Evolutionary conservation across 1,140 invertebrate genomes (phyloP).

Genomic region (Drosophila virilis): DNA sequence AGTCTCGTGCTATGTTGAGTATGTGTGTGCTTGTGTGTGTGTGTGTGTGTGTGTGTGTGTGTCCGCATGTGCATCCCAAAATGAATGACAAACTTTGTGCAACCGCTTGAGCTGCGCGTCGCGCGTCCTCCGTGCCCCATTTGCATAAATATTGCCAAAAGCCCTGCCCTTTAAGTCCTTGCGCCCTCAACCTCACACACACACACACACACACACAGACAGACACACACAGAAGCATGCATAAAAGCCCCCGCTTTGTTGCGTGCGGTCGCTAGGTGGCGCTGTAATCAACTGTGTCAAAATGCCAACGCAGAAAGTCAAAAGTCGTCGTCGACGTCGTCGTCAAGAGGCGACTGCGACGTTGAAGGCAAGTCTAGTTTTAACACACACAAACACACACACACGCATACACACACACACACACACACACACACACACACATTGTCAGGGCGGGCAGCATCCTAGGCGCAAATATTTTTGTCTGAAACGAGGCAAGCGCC

Average conservation of each 20-base stretch:
- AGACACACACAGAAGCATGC: too few relatives aligned
- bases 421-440: conserved; percentile 23
- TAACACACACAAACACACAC: conserved; percentile 47
- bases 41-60: conserved; percentile 17
- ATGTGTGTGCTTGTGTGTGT: background rate
- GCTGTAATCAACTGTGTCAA: conserved; percentile 80
- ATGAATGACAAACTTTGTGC: conserved; percentile 68
- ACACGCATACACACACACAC: conserved; percentile 12
- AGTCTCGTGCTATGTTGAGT: conserved; percentile 22
- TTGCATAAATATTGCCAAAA: conserved; percentile 72
- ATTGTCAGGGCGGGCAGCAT: conserved; percentile 67
- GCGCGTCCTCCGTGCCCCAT: conserved; percentile 55
- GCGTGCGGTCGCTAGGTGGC: conserved; percentile 67
- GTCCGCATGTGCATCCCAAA: conserved; percentile 54
- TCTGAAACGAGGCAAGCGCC: conserved; percentile 60
- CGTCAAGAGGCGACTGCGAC: conserved; percentile 57
- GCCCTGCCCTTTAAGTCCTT: conserved; percentile 24
- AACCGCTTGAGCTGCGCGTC: conserved; percentile 34
- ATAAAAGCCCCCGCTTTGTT: conserved; percentile 6
- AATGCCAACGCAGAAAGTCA: conserved; percentile 76
- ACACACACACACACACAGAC: background rate
- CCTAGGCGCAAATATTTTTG: conserved; percentile 66
- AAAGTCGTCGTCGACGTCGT: conserved; percentile 55
- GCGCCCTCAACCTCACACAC: background rate
- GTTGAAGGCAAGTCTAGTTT: conserved; percentile 63